Percentiles rank a stretch among this genome's conserved stretches.
phyloP scores from a whole-genome alignment of 2,113 vertebrate genomes.

The Leptobrachium leishanense region DNA sequence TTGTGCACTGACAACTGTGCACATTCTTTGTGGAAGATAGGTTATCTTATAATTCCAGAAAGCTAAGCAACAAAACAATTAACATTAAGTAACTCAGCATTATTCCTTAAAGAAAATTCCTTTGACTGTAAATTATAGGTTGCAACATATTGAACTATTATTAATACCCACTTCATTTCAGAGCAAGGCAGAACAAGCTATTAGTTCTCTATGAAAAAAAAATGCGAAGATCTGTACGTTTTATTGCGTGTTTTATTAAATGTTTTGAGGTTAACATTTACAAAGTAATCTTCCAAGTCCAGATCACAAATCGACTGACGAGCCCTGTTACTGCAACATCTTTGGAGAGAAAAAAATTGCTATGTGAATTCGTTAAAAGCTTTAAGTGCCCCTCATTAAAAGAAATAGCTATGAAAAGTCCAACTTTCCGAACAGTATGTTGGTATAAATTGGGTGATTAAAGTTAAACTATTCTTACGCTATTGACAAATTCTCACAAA shows the following conservation, averaged over 20 bases:
- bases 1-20: background rate
- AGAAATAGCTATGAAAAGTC: too few relatives aligned
- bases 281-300: background rate
- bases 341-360: too few relatives aligned
- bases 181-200: constrained; percentile 1
- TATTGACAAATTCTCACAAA: too few relatives aligned
- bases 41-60: constrained; percentile 14
- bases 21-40: background rate
- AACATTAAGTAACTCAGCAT: constrained; percentile 3
- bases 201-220: constrained; percentile 1
- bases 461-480: too few relatives aligned
- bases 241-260: constrained; percentile 14
- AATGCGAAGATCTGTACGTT: constrained; percentile 8
- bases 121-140: constrained; percentile 28
- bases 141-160: constrained; percentile 28
- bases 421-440: too few relatives aligned
- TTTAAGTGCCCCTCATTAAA: too few relatives aligned
- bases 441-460: too few relatives aligned
- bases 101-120: constrained; percentile 22
- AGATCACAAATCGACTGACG: too few relatives aligned
- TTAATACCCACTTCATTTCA: constrained; percentile 5
- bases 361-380: too few relatives aligned
- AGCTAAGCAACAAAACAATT: constrained; percentile 29
- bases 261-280: constrained; percentile 5
- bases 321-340: too few relatives aligned